Percentiles rank a stretch among this genome's conserved stretches.
Conservation (phyloP, 2,113 vertebrate genomes). For the Coturnix japonica region DNA sequence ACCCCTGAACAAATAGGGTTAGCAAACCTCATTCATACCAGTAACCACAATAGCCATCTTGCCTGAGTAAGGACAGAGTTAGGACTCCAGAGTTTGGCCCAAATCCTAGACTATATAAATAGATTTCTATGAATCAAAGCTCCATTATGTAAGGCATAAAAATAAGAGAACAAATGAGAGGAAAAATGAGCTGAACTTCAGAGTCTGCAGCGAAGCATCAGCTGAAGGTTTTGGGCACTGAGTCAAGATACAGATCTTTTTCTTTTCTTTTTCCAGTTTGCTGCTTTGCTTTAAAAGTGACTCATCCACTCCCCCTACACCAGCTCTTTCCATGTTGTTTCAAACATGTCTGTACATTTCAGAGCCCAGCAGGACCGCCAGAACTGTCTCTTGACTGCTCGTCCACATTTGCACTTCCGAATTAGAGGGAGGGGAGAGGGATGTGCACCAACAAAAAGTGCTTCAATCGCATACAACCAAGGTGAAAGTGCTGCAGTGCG, state of each 20-base stretch:
- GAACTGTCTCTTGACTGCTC: background rate
- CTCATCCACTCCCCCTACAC: constrained; percentile 43
- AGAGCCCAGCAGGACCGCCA: background rate
- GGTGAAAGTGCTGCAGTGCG: background rate
- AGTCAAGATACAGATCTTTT: constrained; percentile 60
- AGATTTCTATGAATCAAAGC: constrained; percentile 70
- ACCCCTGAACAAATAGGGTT: background rate
- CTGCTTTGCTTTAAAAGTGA: constrained; percentile 61
- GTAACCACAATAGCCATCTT: constrained; percentile 40
- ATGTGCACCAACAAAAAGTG: background rate
- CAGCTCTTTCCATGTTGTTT: constrained; percentile 56
- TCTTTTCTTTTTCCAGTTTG: constrained; percentile 8
- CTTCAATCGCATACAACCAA: background rate
- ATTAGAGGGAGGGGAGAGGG: background rate
- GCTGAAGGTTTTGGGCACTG: constrained; percentile 58
- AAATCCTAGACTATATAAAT: constrained; percentile 60
- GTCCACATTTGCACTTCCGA: background rate
- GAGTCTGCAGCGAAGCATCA: constrained; percentile 64
- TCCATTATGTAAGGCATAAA: constrained; percentile 66
- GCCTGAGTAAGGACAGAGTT: constrained; percentile 43
- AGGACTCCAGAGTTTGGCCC: constrained; percentile 49
- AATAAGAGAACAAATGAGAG: constrained; percentile 68
- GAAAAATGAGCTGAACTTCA: constrained; percentile 66
- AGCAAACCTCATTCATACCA: constrained; percentile 24
- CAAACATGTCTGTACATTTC: constrained; percentile 47